A percentile compares a stretch with the other conserved stretches of the same genome.
Conservation (phyloP, 1,140 invertebrate species). For the Proctacanthus coquilletti region DNA sequence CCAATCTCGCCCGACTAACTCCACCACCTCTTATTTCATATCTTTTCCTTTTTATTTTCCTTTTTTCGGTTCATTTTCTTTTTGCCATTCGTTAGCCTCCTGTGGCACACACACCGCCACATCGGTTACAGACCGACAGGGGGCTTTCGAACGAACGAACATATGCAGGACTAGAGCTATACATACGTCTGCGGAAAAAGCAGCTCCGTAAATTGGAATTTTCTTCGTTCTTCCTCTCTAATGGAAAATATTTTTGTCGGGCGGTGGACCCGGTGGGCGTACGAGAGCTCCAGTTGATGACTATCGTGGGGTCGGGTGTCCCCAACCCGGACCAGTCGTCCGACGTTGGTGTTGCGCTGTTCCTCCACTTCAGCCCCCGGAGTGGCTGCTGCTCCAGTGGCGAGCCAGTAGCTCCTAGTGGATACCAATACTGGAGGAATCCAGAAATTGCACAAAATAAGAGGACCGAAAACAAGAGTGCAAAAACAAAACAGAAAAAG, state of each 20-base stretch:
- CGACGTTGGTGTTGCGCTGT: too few relatives aligned
- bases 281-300: too few relatives aligned
- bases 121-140: not conserved
- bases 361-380: too few relatives aligned
- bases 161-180: not conserved
- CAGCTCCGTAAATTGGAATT: not conserved
- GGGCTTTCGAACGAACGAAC: too few relatives aligned
- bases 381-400: too few relatives aligned
- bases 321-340: too few relatives aligned
- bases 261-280: not conserved
- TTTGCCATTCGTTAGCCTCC: not conserved
- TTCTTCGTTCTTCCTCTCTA: not conserved
- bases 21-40: not conserved
- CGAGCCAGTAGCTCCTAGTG: too few relatives aligned
- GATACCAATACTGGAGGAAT: too few relatives aligned
- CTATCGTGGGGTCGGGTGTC: too few relatives aligned
- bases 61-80: not conserved
- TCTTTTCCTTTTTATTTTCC: not conserved
- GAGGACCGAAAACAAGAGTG: too few relatives aligned
- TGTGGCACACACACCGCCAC: not conserved
- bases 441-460: too few relatives aligned
- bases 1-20: not conserved
- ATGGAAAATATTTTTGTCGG: constrained; percentile 1
- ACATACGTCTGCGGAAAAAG: not conserved
- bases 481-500: too few relatives aligned